These are phyloP conservation scores for Scaptomyza caliginosa DNA, from an alignment of 2,888 invertebrate genomes.

Conservation along the genomic window DNA sequence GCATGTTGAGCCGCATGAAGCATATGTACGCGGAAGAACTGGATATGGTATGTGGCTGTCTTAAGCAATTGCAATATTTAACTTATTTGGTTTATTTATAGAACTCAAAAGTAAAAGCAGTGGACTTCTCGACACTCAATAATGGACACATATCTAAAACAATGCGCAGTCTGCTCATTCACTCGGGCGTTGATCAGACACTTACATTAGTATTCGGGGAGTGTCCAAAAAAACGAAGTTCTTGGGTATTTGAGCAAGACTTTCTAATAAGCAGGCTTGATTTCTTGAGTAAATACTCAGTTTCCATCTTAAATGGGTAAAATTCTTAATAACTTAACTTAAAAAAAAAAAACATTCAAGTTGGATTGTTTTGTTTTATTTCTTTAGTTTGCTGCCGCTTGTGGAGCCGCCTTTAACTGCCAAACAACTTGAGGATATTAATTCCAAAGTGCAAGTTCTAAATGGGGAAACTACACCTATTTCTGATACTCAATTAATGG, in stretches of 20 bases:
- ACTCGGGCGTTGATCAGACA: conserved; percentile 72
- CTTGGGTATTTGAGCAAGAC: conserved; percentile 73
- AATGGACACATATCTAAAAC: conserved; percentile 67
- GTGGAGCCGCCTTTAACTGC: conserved; percentile 69
- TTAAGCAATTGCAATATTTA: not conserved
- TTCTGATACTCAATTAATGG: not conserved
- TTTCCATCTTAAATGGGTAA: conserved; percentile 75
- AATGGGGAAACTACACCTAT: not conserved
- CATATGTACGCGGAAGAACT: conserved; percentile 76
- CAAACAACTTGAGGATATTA: conserved; percentile 53
- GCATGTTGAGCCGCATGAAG: conserved; percentile 79
- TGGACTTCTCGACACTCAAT: conserved; percentile 70
- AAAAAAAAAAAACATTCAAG: not conserved
- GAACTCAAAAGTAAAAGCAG: conserved; percentile 66
- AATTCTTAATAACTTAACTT: not conserved
- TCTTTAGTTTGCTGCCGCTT: conserved; percentile 73
- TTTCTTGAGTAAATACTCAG: conserved; percentile 69
- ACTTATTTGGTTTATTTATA: conserved; percentile 34
- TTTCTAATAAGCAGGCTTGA: conserved; percentile 71
- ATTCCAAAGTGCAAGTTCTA: conserved; percentile 22
- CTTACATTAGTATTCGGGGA: conserved; percentile 81
- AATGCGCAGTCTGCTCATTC: conserved; percentile 64
- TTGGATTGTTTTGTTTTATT: not conserved
- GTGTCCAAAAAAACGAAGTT: conserved; percentile 73
- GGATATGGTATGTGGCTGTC: conserved; percentile 68